Base-by-base conservation (phyloP, 2,113 vertebrate genomes). In the Illadopsis cleaveri region DNA sequence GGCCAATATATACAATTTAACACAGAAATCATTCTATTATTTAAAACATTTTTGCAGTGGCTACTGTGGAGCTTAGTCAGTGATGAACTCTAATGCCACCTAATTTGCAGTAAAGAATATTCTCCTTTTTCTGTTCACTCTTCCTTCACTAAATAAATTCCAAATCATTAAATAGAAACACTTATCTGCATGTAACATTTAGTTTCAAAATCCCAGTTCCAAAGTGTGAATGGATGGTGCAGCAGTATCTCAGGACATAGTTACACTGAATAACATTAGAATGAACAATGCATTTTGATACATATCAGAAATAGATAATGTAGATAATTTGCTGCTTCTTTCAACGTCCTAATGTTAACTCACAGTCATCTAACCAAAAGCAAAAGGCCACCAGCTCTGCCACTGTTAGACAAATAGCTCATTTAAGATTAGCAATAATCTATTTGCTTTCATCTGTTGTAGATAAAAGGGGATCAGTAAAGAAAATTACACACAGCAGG, bases 141-240 rank as follows among this genome's bases (percentile, higher is more conserved):
- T 84, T 84, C 48, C 54, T 68, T 85, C 61, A 60, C 61, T 89
- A 94, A 93, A 78, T 84, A 86, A 87, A 91, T 87, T 93, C n/a
- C 44, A 68, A 57, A 72, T 76, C 48, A 82, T 60, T 72, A 87
- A 84, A 87, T 6, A 85, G 73, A 85, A 95, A 56, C 22, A 60
- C 37, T 13, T 85, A 64, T 40, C 53, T 82, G 37, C 22, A 44
- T 25, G 30, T 76, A 82, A 79, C 44, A 87, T 82, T 95, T 76
- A 69, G 31, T 20, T 91, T 77, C 65, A 87, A 85, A 94, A 85
- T 72, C 24, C 28, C 68, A 71, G 35, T 45, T 69, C 15, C 53
- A 85, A 68, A 96, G 25, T 3, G 3, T 33, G 37, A 91, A 75
- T 44, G 69, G 30, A 33, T 87, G 38, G 9, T 56, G 30, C 27